Base-by-base conservation (phyloP, 2,888 invertebrate species). In the Phrixothrix hirtus region DNA sequence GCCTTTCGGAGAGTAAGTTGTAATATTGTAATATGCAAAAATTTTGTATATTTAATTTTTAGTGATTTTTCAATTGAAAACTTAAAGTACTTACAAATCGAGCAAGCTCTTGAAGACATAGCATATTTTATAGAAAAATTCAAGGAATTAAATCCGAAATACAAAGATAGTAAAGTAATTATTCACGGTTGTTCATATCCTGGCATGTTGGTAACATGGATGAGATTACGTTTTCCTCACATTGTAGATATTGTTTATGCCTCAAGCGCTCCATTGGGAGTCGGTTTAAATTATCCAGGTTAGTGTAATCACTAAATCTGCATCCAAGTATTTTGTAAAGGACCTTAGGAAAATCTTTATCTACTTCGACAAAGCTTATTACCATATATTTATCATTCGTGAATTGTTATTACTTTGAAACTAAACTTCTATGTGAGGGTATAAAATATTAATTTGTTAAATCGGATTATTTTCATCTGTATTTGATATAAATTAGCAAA, bases 181-280 rank as follows among this genome's bases (percentile, higher is more conserved):
- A 74, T 83, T 4, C 78, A 83, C 14, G 84, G 84, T 0, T 83
- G 82, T 25, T 82, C 83, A 0, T 83, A 83, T 66, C 78, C 82
- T 0, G 84, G 82, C 39, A 79, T 75, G 52, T 76, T 84, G 78
- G 84, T 82, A 0, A 78, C 81, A 0, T 84, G 84, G 84, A 77
- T 80, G 68, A 66, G 81, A 39, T 67, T 79, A 1, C 79, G 78
- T 3, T 83, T 83, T 66, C 84, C 84, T 0, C 82, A 84, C 63
- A 69, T 83, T 0, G 75, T 83, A n/a, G 68, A 78, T 52, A 82
- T 79, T 0, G 81, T 78, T 1, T 75, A 83, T 64, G 81, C 83
- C 0, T 83, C 83, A 63, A 82, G 83, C 48, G 84, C 81, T 5
- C 84, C 83, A 4, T 16, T 50, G 2, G 50, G 43, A 1, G 50